A percentile compares a stretch with the other conserved stretches of the same genome.
Evolutionary conservation across 2,888 invertebrate species (phyloP).

Genomic region (Caprella mutica): DNA sequence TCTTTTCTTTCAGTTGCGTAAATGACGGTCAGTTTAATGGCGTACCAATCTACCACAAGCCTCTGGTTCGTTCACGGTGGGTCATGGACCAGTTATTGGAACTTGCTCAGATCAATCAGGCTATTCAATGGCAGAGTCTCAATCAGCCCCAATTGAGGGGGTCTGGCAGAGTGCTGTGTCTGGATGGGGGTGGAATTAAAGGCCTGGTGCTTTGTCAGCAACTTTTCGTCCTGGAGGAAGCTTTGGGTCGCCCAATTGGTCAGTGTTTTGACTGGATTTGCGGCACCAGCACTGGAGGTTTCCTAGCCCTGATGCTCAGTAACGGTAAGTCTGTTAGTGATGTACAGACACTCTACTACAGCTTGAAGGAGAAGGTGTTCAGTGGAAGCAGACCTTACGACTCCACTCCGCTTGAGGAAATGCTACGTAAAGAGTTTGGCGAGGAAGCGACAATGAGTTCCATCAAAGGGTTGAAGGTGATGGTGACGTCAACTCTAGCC

Average conservation of each 20-base stretch:
- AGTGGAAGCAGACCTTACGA: slow-evolving; percentile 80
- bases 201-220: slow-evolving; percentile 72
- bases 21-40: slow-evolving; percentile 41
- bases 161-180: slow-evolving; percentile 52
- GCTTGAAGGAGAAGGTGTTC: slow-evolving; percentile 88
- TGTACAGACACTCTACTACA: slow-evolving; percentile 79
- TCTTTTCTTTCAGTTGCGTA: no score
- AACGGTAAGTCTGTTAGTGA: slow-evolving; percentile 55
- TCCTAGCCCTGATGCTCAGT: slow-evolving; percentile 71
- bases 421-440: slow-evolving; percentile 78
- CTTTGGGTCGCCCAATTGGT: slow-evolving; percentile 51
- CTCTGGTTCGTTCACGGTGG: slow-evolving; percentile 29
- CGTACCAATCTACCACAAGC: slow-evolving; percentile 35
- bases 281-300: slow-evolving; percentile 78
- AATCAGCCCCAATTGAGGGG: slow-evolving; percentile 5
- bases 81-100: slow-evolving; percentile 28
- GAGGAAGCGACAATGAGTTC: slow-evolving; percentile 77
- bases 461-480: slow-evolving; percentile 45
- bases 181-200: slow-evolving; percentile 95
- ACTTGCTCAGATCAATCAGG: slow-evolving; percentile 17
- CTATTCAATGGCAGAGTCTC: slow-evolving; percentile 18
- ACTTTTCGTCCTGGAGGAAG: slow-evolving; percentile 60
- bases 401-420: slow-evolving; percentile 69
- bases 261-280: slow-evolving; percentile 94
- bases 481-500: slow-evolving; percentile 40